Evolutionary conservation across 35 echinoderm and acorn worm genomes (phyloP).

Genomic region (Chiridota heheva): DNA sequence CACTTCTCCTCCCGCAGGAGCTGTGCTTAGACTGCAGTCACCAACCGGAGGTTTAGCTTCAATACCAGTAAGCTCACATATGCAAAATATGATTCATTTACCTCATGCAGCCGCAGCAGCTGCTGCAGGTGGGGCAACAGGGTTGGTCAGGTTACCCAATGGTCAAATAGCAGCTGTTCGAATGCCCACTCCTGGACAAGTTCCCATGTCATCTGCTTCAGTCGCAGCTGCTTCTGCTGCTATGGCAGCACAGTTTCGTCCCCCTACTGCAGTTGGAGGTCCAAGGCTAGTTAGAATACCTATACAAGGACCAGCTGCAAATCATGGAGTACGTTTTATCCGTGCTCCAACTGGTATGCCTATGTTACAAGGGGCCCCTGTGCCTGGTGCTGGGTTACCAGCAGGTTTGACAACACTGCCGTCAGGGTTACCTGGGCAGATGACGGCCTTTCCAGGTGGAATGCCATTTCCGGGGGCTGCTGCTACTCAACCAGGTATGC

Average conservation of each 20-base stretch:
- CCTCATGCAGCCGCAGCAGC: slow-evolving; percentile 7
- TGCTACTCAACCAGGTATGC: slow-evolving; percentile 15
- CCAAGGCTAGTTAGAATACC: too few relatives aligned
- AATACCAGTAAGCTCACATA: slow-evolving; percentile 10
- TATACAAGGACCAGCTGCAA: too few relatives aligned
- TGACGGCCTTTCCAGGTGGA: not conserved
- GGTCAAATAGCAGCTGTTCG: slow-evolving; percentile 19
- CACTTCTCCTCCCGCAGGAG: slow-evolving; percentile 6
- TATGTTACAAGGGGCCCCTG: not conserved
- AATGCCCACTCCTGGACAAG: not conserved
- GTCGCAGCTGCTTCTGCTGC: not conserved
- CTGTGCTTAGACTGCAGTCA: slow-evolving; percentile 14
- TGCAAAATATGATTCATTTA: not conserved
- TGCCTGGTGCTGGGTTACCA: slow-evolving; percentile 19
- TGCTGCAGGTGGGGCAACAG: not conserved
- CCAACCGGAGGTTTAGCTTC: slow-evolving; percentile 23
- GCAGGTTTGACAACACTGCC: slow-evolving; percentile 13
- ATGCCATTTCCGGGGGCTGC: slow-evolving; percentile 4
- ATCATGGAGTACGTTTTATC: too few relatives aligned
- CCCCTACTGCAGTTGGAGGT: too few relatives aligned
- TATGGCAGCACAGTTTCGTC: too few relatives aligned
- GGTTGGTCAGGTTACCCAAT: slow-evolving; percentile 35
- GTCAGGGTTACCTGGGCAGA: not conserved
- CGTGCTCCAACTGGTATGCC: too few relatives aligned
- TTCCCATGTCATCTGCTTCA: not conserved